Evolutionary conservation across 2,113 vertebrate species (phyloP).

Genomic region (Lycaon pictus): DNA sequence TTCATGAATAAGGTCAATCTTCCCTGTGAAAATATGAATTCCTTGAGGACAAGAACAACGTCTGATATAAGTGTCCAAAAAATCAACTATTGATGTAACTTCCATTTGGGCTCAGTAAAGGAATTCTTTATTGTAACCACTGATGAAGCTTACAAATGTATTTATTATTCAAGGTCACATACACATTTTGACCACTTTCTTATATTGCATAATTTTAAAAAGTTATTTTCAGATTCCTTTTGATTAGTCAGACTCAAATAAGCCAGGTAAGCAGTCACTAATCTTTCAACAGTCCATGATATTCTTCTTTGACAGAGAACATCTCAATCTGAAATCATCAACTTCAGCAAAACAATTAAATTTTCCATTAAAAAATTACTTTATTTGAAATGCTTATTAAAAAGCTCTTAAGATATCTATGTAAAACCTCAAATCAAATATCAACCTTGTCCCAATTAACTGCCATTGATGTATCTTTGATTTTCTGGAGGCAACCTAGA

Average conservation of each 20-base stretch:
- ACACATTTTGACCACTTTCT: background rate
- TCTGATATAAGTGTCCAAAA: background rate
- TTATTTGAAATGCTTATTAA: constrained; percentile 26
- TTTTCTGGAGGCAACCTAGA: background rate
- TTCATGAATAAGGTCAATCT: background rate
- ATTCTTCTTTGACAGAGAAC: background rate
- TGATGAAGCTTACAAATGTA: background rate
- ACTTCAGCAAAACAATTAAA: constrained; percentile 23
- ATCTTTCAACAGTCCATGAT: background rate
- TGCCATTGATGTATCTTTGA: background rate
- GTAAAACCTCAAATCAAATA: background rate
- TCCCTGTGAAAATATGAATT: constrained; percentile 3
- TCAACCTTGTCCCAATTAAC: background rate
- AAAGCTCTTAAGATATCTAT: constrained; percentile 26
- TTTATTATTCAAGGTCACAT: background rate
- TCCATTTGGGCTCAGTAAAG: background rate
- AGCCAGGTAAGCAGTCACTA: background rate
- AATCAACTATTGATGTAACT: background rate
- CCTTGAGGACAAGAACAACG: background rate
- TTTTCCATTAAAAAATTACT: background rate
- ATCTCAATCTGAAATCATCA: constrained; percentile 43
- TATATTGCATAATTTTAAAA: background rate
- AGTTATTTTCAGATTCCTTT: background rate
- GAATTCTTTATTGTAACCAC: background rate
- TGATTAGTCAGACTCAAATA: background rate